phyloP scores from a whole-genome alignment of 2,113 vertebrate species.

The Corynorhinus townsendii region DNA sequence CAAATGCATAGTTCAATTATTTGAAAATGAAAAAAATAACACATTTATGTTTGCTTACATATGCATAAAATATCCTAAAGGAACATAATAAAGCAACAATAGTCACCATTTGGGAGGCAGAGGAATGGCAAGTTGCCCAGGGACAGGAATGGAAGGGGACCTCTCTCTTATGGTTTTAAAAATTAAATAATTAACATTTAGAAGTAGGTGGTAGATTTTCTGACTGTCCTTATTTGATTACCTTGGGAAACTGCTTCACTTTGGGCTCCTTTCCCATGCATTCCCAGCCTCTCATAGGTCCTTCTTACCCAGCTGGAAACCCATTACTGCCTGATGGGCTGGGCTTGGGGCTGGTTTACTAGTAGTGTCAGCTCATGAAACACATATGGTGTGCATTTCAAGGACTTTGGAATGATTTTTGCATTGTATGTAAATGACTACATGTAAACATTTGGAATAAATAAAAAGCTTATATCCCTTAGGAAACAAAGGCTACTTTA shows the following conservation, averaged over 20 bases:
- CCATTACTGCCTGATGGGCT: background rate
- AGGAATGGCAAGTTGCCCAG: background rate
- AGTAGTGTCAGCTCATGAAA: background rate
- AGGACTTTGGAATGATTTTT: background rate
- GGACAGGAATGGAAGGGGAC: background rate
- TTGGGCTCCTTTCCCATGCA: background rate
- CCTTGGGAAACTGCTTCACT: background rate
- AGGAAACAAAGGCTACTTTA: conserved; percentile 42
- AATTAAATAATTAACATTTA: conserved; percentile 11
- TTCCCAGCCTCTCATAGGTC: background rate
- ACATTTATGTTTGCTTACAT: background rate
- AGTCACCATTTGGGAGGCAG: background rate
- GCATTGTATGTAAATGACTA: background rate
- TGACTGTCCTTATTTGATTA: background rate
- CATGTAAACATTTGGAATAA: background rate
- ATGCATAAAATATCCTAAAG: background rate
- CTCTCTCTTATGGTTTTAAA: background rate
- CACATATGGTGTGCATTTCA: background rate
- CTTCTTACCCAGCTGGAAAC: background rate
- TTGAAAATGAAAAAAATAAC: background rate
- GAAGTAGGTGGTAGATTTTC: background rate
- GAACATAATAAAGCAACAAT: background rate
- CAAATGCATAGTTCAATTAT: background rate
- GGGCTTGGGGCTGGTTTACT: background rate
- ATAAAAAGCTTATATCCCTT: conserved; percentile 23